Evolutionary conservation across 2,113 vertebrate species (phyloP), one percentile per base, ranked within the genome.

Genomic region (Peromyscus leucopus): DNA sequence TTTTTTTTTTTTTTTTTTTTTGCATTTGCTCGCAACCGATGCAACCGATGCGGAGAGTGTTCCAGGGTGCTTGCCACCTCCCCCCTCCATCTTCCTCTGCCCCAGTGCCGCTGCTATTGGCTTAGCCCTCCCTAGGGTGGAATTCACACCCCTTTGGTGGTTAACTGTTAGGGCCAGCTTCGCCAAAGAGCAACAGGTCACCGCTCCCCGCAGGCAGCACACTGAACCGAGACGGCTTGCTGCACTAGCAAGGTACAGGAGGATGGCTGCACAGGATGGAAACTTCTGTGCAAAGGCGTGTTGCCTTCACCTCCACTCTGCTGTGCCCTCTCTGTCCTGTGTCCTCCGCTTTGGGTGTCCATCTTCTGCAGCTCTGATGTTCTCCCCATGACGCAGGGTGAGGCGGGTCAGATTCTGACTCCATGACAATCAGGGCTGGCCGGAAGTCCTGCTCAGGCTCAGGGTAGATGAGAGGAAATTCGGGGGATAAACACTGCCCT

Each of bases 401-500:
- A 46, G 0, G 5, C 0, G 11, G 7, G 17, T 90, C 39, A 31
- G 17, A 33, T 19, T 26, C 33, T n/a, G 36, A 24, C 5, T 61
- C 51, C 36, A 36, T 42, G 76, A 46, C 28, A 6, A 3, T 7
- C 12, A 26, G 59, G 12, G 28, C 24, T 61, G 82, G n/a, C 82
- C 5, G 15, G 21, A 13, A 51, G 67, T 87, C 28, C 85, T 51
- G 65, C 36, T n/a, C 85, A 26, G 75, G 21, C 74, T 48, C 17
- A 28, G 48, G 57, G 16, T 57, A 24, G 61, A 55, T 0, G 3
- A 59, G n/a, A 89, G 46, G 61, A 36, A 10, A 16, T 7, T 0
- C 28, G 1, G 36, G 19, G 31, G 4, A 4, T 1, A 48, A 22
- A 13, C 21, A 5, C 3, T 1, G 22, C 48, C 42, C 0, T 2